A percentile compares a stretch with the other conserved stretches of the same genome.
phyloP scores from a whole-genome alignment of 2,888 invertebrate species.

The Panzeria rudis region DNA sequence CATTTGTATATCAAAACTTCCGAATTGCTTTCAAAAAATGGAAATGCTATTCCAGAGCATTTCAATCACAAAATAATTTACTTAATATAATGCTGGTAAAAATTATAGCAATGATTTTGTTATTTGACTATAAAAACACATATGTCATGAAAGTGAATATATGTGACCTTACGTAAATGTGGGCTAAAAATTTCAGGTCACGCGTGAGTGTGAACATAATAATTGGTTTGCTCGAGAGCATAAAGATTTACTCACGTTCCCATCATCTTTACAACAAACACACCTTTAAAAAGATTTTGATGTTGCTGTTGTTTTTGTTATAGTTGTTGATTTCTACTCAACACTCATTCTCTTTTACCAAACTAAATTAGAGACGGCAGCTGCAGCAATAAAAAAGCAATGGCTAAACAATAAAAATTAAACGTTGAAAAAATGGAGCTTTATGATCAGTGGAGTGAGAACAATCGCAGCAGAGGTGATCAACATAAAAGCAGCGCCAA shows the following conservation, averaged over 20 bases:
- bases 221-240: neutral
- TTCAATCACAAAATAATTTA: no score
- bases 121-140: no score
- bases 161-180: no score
- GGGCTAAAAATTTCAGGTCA: no score
- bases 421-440: conserved; percentile 44
- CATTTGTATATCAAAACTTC: no score
- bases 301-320: neutral
- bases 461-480: conserved; percentile 54
- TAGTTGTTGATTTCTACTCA: conserved; percentile 3
- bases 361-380: conserved; percentile 22
- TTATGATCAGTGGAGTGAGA: conserved; percentile 62
- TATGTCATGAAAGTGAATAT: no score
- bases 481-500: conserved; percentile 50
- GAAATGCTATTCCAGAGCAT: no score
- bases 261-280: conserved; percentile 15
- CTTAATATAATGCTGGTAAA: no score
- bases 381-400: conserved; percentile 9
- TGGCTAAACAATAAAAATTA: conserved; percentile 29
- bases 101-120: no score
- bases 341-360: conserved; percentile 25
- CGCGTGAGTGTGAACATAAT: neutral
- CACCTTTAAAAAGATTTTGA: conserved; percentile 31
- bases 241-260: neutral
- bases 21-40: no score